Evolutionary conservation across 2,797 vertebrate genomes (phyloP), one percentile per base, ranked within the genome.

Genomic region (Sebastolobus altivelis): DNA sequence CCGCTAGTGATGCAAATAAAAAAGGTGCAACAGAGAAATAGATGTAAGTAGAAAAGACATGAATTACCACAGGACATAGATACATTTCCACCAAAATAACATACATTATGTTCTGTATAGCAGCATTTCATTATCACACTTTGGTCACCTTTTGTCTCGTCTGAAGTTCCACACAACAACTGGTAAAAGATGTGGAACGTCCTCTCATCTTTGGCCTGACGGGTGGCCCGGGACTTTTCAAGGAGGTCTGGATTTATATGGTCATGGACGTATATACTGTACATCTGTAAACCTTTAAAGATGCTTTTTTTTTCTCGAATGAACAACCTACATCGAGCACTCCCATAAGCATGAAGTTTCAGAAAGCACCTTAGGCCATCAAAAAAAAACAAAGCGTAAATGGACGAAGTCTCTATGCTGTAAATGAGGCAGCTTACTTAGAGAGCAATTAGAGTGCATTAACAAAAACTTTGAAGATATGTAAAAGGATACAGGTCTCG

Each of bases 171-270:
- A 75, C 94, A 95, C 65, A 98, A 87, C 81, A 98, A 80, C 94
- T 98, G 97, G 85, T 98, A 98, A 88, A 98, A 98, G 79, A 98
- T 94, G 85, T 98, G 97, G 91, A 98, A 98, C 29, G 97, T 97
- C 80, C 97, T 94, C 85, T 98, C 97, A 3, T 98, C 97, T 89
- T 97, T 97, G 86, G 97, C 97, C 90, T 98, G 97, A 40, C 97
- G 96, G 81, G 97, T 97, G 79, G 97, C 97, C 66, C 97, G 87
- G 0, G 97, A 98, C 93, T 98, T 98, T 93, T 98, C 97, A 89
- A 98, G 93, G 85, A 98, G 96, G 92, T 98, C 97, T 98, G 87
- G 54, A 76, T 83, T 81, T n/a, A 80, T 35, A n/a, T 37, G 29
- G 91, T 95, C 81, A 95, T 69, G 87, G 90, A 65, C 20, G 20